Base-by-base conservation (phyloP, 1,140 invertebrate genomes). In the Nylanderia fulva region DNA sequence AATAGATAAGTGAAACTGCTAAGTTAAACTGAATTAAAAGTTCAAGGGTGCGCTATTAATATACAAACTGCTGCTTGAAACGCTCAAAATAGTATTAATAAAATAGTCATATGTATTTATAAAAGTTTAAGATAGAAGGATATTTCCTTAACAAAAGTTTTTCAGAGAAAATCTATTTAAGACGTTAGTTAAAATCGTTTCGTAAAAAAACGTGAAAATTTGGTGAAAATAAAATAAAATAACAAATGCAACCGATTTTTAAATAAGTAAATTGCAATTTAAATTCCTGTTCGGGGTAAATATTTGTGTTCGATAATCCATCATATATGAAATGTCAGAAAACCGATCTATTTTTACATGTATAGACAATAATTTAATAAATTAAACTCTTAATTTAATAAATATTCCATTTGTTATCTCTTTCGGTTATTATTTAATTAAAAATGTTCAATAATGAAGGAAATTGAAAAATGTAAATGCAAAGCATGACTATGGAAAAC, bases 21-120 rank as follows among this genome's bases (percentile, higher is more conserved):
- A 54, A 74, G 58, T 74, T 74, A 39, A 72, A 56, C 9, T 6
- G 29, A 36, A 72, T 54, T 72, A 72, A 58, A 74, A n/a, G 52
- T 74, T 21, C 48, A 72, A 72, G 52, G 29, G 24, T 56, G 8
- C 24, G 5, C 11, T 56, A 33, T 33, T 56, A 72, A 72, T 72
- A 72, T 56, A 72, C n/a, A 24, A 72, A 24, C 29, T n/a, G 11
- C 5, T 27, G 45, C 18, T 33, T 13, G 63, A 21, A 3, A n/a
- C 69, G 2, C 21, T 36, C 15, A 15, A 36, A 74, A 24, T 56
- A 56, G 1, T 42, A 21, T 18, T 69, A 15, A 42, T 24, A 45
- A 36, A 48, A 4, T 9, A 33, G 4, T 9, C 27, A 69, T 24
- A 8, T 15, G 2, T 9, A 11, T 27, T 33, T 45, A 71, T 13